Evolutionary conservation across 2,113 vertebrate genomes (phyloP).

Genomic region (Melanotaenia duboulayi): DNA sequence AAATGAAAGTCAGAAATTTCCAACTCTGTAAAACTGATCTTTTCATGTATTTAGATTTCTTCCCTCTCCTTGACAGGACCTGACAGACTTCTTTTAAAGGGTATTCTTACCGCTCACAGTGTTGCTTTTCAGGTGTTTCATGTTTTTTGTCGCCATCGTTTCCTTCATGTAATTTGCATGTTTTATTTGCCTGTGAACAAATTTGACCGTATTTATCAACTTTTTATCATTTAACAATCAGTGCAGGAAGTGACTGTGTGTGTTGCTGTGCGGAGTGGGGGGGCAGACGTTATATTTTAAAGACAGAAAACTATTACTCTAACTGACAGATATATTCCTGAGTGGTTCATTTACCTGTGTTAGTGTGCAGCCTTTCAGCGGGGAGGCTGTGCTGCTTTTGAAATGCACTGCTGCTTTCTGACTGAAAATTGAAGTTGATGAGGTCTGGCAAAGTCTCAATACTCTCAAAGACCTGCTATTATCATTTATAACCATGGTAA

Average conservation of each 20-base stretch:
- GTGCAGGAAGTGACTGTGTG: too few species aligned
- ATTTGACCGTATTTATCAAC: too few species aligned
- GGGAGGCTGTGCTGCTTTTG: neutral
- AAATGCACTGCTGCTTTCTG: constrained; percentile 9
- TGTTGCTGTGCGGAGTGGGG: too few species aligned
- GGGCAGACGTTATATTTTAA: too few species aligned
- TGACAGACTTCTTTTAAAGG: neutral
- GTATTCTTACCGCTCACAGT: neutral
- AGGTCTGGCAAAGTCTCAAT: constrained; percentile 8
- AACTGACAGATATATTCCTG: neutral
- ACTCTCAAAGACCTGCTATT: constrained; percentile 1
- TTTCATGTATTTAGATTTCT: neutral
- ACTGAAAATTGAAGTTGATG: constrained; percentile 31
- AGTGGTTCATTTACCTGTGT: neutral
- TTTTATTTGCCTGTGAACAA: neutral
- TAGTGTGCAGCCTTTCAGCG: constrained; percentile 13
- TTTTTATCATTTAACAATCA: too few species aligned
- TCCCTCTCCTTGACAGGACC: neutral
- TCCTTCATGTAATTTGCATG: too few species aligned
- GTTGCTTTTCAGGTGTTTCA: neutral
- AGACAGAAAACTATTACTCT: too few species aligned
- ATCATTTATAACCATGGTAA: neutral
- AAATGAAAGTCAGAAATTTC: neutral
- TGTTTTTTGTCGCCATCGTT: neutral
- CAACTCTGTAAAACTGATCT: neutral